Percentiles rank a stretch among this genome's conserved stretches.
These are phyloP conservation scores for Xestia xanthographa DNA, from an alignment of 2,888 invertebrate species.

Conservation along the genomic window DNA sequence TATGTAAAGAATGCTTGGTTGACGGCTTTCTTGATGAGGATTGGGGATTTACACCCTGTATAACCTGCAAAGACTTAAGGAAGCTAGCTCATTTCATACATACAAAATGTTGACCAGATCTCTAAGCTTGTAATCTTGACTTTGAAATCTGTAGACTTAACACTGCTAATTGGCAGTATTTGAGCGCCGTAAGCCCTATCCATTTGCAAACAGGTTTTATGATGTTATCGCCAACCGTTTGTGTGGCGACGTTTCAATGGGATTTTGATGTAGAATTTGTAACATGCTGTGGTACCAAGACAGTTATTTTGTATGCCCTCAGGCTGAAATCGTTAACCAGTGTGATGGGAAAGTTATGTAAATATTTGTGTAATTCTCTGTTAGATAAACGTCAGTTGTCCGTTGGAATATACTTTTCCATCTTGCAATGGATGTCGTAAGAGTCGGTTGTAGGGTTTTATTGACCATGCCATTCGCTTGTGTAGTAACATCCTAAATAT, in stretches of 20 bases:
- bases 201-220: slow-evolving; percentile 61
- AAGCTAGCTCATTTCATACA: slow-evolving; percentile 5
- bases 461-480: slow-evolving; percentile 37
- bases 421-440: slow-evolving; percentile 37
- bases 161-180: slow-evolving; percentile 67
- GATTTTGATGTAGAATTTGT: slow-evolving; percentile 54
- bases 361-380: slow-evolving; percentile 46
- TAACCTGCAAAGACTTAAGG: slow-evolving; percentile 1
- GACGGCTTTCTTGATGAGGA: too few relatives aligned
- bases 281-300: slow-evolving; percentile 35
- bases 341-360: slow-evolving; percentile 56
- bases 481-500: slow-evolving; percentile 27
- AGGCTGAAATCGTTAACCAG: slow-evolving; percentile 45
- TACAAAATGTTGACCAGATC: slow-evolving; percentile 39
- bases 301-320: slow-evolving; percentile 48
- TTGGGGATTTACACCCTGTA: too few relatives aligned
- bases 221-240: slow-evolving; percentile 65
- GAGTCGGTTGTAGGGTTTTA: slow-evolving; percentile 36
- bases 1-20: too few relatives aligned
- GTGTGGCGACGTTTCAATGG: slow-evolving; percentile 61
- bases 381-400: slow-evolving; percentile 41
- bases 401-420: slow-evolving; percentile 24
- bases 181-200: slow-evolving; percentile 59
- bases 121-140: slow-evolving; percentile 65
- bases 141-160: slow-evolving; percentile 67